A percentile compares a stretch with the other conserved stretches of the same genome.
These are phyloP conservation scores for Embidobia sp. DNA, from an alignment of 2,888 invertebrate species.

Conservation along the genomic window DNA sequence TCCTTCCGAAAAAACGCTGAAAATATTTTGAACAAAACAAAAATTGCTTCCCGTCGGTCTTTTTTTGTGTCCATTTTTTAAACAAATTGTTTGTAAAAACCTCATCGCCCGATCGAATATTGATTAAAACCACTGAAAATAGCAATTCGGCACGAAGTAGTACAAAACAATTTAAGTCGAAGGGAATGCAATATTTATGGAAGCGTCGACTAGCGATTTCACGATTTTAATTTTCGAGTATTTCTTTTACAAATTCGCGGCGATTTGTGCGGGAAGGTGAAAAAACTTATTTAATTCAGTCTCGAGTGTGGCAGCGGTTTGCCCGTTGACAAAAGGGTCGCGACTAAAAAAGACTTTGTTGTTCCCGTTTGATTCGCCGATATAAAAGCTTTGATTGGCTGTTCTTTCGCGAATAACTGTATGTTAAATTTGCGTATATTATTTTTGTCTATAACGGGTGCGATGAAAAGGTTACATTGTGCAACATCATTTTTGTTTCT, in stretches of 20 bases:
- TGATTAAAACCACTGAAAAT: constrained; percentile 14
- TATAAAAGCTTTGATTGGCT: neutral
- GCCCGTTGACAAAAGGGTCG: constrained; percentile 2
- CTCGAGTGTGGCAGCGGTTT: constrained; percentile 6
- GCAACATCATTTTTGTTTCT: too few species aligned
- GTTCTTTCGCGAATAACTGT: neutral
- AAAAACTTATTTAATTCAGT: constrained; percentile 16
- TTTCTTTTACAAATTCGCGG: constrained; percentile 7
- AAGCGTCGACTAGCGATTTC: constrained; percentile 6
- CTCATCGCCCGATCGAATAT: neutral
- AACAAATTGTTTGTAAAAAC: neutral
- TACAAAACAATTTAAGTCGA: constrained; percentile 11
- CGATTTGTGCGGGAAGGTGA: constrained; percentile 6
- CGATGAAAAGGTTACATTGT: too few species aligned
- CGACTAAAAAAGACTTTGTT: neutral
- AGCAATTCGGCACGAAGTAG: constrained; percentile 5
- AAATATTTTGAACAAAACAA: too few species aligned
- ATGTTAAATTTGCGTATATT: too few species aligned
- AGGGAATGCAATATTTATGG: constrained; percentile 1
- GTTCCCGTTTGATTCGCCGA: neutral
- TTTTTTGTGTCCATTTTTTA: too few species aligned
- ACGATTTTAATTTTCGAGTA: too few species aligned
- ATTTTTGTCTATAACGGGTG: too few species aligned
- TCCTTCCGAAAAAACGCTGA: neutral
- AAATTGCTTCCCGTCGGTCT: too few species aligned